A percentile compares a stretch with the other conserved stretches of the same genome.
These are phyloP conservation scores for Drosophila borborema DNA, from an alignment of 2,888 invertebrate genomes.

Conservation along the genomic window DNA sequence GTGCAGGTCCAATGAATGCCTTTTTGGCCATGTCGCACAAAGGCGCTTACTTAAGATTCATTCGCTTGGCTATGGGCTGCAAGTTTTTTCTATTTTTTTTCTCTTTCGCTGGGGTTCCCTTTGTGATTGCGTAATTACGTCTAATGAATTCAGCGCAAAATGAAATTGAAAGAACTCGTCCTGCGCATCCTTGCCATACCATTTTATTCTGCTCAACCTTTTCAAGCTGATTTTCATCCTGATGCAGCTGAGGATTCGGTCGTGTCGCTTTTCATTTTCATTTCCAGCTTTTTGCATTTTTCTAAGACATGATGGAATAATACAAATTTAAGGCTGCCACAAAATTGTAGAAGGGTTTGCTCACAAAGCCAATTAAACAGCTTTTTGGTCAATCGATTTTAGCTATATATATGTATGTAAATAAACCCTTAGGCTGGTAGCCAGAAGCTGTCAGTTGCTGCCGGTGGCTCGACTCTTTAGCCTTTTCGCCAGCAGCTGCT, in stretches of 20 bases:
- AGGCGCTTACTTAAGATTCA: slow-evolving; percentile 51
- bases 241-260: slow-evolving; percentile 37
- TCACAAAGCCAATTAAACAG: slow-evolving; percentile 70
- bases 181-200: slow-evolving; percentile 26
- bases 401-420: slow-evolving; percentile 6
- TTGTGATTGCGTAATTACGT: slow-evolving; percentile 76
- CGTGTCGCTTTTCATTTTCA: slow-evolving; percentile 42
- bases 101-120: slow-evolving; percentile 32
- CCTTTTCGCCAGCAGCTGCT: slow-evolving; percentile 30
- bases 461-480: slow-evolving; percentile 27
- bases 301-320: slow-evolving; percentile 21
- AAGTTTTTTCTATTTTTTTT: slow-evolving; percentile 1
- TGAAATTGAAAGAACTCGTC: slow-evolving; percentile 62
- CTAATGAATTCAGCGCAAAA: slow-evolving; percentile 71
- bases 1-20: slow-evolving; percentile 40
- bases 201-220: slow-evolving; percentile 30
- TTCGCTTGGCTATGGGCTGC: slow-evolving; percentile 23
- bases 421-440: slow-evolving; percentile 4
- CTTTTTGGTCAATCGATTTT: slow-evolving; percentile 65
- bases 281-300: neutral
- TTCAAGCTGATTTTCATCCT: slow-evolving; percentile 12
- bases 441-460: slow-evolving; percentile 22
- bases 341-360: slow-evolving; percentile 8
- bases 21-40: slow-evolving; percentile 31
- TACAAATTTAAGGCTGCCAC: slow-evolving; percentile 40